A percentile compares a stretch with the other conserved stretches of the same genome.
phyloP scores from a whole-genome alignment of 2,888 invertebrate genomes.

The Harmothoe impar region DNA sequence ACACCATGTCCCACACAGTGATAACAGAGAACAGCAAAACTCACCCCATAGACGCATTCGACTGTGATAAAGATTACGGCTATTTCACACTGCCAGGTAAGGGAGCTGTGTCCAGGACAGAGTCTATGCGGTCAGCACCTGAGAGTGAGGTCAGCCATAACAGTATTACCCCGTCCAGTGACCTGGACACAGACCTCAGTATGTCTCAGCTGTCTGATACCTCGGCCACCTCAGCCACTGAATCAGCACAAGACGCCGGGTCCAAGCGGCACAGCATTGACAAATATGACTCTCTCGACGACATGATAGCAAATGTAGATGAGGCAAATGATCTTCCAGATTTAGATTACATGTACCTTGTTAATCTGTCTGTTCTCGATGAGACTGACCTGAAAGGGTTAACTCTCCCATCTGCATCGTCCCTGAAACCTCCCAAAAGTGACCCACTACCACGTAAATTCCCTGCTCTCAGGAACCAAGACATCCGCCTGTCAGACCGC shows the following conservation, averaged over 20 bases:
- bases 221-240: conserved; percentile 63
- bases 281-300: conserved; percentile 20
- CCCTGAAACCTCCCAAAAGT: conserved; percentile 4
- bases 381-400: background rate
- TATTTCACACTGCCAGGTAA: conserved; percentile 52
- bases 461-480: background rate
- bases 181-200: conserved; percentile 42
- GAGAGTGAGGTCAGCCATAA: conserved; percentile 33
- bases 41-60: background rate
- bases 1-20: background rate
- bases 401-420: background rate
- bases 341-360: conserved; percentile 30
- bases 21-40: background rate
- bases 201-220: conserved; percentile 55
- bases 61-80: conserved; percentile 40
- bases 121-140: conserved; percentile 45
- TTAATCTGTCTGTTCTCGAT: background rate
- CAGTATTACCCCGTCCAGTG: conserved; percentile 51
- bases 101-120: conserved; percentile 38
- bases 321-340: background rate
- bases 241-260: conserved; percentile 43
- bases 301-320: background rate
- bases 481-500: background rate
- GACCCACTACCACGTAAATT: background rate
- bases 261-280: background rate